phyloP scores from a whole-genome alignment of 2,888 invertebrate species.

The Amphipyra berbera region DNA sequence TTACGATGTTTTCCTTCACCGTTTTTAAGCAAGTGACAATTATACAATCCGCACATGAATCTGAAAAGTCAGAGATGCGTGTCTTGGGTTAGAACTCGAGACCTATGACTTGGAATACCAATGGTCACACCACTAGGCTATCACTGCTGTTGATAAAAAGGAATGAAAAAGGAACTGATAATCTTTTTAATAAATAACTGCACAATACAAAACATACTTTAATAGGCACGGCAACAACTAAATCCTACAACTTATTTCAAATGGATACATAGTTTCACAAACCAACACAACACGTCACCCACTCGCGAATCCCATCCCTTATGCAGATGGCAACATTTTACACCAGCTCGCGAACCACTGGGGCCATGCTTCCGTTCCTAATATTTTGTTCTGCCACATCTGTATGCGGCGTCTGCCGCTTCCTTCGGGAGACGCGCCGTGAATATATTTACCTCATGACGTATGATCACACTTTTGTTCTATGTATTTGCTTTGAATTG shows the following conservation, averaged over 20 bases:
- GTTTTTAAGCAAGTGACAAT: too few relatives aligned
- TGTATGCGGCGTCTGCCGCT: constrained; percentile 65
- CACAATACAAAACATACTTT: not conserved
- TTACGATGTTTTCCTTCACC: too few relatives aligned
- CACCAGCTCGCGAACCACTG: constrained; percentile 32
- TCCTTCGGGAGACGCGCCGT: constrained; percentile 69
- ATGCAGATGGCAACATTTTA: constrained; percentile 36
- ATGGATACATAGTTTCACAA: constrained; percentile 1
- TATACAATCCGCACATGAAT: too few relatives aligned
- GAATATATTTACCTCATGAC: constrained; percentile 62
- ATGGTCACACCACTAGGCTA: too few relatives aligned
- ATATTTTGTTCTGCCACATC: constrained; percentile 66
- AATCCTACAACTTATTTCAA: not conserved
- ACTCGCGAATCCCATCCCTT: constrained; percentile 19
- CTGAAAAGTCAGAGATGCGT: too few relatives aligned
- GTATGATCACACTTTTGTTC: constrained; percentile 25
- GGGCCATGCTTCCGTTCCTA: constrained; percentile 63
- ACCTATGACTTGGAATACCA: too few relatives aligned
- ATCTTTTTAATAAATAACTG: too few relatives aligned
- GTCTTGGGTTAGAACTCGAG: too few relatives aligned
- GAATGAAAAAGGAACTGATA: too few relatives aligned
- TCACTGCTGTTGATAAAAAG: too few relatives aligned
- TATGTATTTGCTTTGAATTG: constrained; percentile 7
- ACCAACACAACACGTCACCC: constrained; percentile 2
- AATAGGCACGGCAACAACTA: not conserved